Evolutionary conservation across 2,113 vertebrate species (phyloP).

Genomic region (Melanostigma gelatinosum): DNA sequence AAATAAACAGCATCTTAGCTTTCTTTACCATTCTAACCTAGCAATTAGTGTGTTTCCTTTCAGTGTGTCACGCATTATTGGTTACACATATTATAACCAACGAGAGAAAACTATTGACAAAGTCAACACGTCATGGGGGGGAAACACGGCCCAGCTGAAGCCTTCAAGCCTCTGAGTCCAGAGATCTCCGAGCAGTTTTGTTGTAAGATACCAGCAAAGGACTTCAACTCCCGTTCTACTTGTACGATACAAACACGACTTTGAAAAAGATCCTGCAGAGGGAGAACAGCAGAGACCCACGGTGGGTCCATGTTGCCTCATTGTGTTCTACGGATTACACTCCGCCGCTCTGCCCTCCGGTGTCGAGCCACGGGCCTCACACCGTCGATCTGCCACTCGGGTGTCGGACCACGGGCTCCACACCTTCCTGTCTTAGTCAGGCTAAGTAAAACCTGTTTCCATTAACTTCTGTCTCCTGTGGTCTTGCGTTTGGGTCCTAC

Average conservation of each 20-base stretch:
- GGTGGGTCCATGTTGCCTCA: constrained; percentile 78
- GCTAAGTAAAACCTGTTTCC: too few relatives aligned
- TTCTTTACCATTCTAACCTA: constrained; percentile 17
- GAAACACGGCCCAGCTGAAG: constrained; percentile 48
- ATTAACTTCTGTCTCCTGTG: too few relatives aligned
- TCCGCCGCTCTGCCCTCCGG: too few relatives aligned
- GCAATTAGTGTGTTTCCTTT: constrained; percentile 31
- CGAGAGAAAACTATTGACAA: constrained; percentile 35
- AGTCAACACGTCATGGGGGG: constrained; percentile 49
- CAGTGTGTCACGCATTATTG: constrained; percentile 45
- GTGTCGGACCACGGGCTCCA: too few relatives aligned
- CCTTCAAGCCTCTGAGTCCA: constrained; percentile 55
- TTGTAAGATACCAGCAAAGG: constrained; percentile 79
- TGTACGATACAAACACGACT: constrained; percentile 83
- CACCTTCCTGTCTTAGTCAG: too few relatives aligned
- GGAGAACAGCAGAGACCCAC: constrained; percentile 73
- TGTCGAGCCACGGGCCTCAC: too few relatives aligned
- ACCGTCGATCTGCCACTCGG: too few relatives aligned
- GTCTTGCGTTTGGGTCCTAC: too few relatives aligned
- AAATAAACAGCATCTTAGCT: constrained; percentile 8
- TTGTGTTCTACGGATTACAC: too few relatives aligned
- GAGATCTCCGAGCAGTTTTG: constrained; percentile 77
- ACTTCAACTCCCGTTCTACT: constrained; percentile 78
- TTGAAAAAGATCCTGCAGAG: constrained; percentile 80
- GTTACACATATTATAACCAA: constrained; percentile 54